phyloP scores from a whole-genome alignment of 64 coral and sea anemone genomes.

The Cladopsammia gracilis region DNA sequence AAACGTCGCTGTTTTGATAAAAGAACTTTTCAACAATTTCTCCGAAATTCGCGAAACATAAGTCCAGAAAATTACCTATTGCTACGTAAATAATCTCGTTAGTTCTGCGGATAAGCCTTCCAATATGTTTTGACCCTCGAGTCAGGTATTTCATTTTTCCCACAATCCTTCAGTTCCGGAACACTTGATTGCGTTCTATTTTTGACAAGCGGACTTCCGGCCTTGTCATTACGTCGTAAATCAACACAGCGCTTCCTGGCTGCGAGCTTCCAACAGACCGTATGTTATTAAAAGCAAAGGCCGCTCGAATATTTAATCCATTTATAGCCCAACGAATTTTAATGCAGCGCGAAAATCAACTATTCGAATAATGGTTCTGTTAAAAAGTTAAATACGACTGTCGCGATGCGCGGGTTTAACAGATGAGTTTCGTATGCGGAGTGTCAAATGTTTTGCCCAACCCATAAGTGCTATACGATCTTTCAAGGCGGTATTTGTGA shows the following conservation, averaged over 20 bases:
- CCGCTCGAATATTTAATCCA: neutral
- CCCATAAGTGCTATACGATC: conserved; percentile 37
- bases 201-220: conserved; percentile 46
- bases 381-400: neutral
- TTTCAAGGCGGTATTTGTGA: conserved; percentile 33
- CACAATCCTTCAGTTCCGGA: conserved; percentile 38
- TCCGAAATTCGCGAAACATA: neutral
- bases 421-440: conserved; percentile 19
- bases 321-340: neutral
- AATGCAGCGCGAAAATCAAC: neutral
- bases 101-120: neutral
- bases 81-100: neutral
- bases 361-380: neutral
- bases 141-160: neutral
- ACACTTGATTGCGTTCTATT: conserved; percentile 1
- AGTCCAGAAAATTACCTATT: neutral
- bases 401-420: neutral
- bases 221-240: conserved; percentile 32
- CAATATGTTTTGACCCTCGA: neutral
- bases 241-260: conserved; percentile 40
- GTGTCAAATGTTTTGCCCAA: conserved; percentile 33
- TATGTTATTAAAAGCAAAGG: conserved; percentile 9
- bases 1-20: neutral
- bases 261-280: conserved; percentile 2
- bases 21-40: neutral